These are phyloP conservation scores for Falco berigora DNA, from an alignment of 2,797 vertebrate genomes.

Conservation along the genomic window DNA sequence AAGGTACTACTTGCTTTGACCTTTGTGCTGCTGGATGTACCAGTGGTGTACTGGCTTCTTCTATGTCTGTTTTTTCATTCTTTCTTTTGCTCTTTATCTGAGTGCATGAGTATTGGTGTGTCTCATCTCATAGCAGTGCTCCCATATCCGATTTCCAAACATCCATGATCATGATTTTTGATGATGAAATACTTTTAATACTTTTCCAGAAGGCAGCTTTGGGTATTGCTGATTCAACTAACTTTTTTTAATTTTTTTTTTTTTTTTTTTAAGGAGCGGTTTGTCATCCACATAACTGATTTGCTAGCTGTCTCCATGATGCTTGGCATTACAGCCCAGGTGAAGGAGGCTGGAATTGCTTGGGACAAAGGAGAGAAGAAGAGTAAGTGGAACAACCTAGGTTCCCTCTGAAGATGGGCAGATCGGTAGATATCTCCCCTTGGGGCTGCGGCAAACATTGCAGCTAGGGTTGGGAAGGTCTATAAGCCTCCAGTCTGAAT, in stretches of 20 bases:
- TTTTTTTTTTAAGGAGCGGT: conserved; percentile 82
- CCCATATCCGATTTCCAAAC: neutral
- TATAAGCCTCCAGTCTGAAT: neutral
- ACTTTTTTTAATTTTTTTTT: neutral
- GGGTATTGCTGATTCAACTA: neutral
- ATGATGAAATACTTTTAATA: neutral
- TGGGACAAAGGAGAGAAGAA: conserved; percentile 99
- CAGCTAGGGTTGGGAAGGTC: neutral
- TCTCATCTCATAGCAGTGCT: neutral
- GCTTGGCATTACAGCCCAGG: conserved; percentile 96
- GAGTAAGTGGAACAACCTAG: conserved; percentile 73
- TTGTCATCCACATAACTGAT: conserved; percentile 96
- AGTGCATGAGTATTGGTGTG: neutral
- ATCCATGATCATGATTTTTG: neutral
- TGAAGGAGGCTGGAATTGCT: conserved; percentile 94
- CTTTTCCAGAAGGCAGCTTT: neutral
- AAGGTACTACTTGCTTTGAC: conserved; percentile 74
- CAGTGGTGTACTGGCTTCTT: neutral
- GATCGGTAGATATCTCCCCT: neutral
- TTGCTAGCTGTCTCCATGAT: conserved; percentile 97
- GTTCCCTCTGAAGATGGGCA: neutral
- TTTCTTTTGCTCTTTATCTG: neutral
- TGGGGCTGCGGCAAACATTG: neutral
- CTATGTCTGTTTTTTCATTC: neutral
- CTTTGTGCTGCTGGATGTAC: neutral